phyloP scores from a whole-genome alignment of 1,140 invertebrate genomes.

The Zophobas atratus region DNA sequence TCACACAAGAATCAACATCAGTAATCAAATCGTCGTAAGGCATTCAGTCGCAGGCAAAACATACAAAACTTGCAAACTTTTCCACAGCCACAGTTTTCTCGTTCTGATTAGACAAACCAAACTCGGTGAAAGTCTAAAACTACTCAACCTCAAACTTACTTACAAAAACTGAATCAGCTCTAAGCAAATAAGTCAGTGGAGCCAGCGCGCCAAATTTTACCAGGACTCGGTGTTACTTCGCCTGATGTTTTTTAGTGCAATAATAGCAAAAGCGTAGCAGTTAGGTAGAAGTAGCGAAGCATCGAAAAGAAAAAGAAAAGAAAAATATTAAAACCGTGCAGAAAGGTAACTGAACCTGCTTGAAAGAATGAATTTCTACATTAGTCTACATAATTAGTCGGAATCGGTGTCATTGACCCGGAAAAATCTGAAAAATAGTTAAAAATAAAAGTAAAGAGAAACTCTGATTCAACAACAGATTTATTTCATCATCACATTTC shows the following conservation, averaged over 20 bases:
- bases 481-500: slow-evolving; percentile 52
- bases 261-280: slow-evolving; percentile 61
- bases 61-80: slow-evolving; percentile 8
- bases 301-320: slow-evolving; percentile 61
- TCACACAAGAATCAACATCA: slow-evolving; percentile 51
- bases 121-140: slow-evolving; percentile 31
- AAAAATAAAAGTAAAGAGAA: slow-evolving; percentile 50
- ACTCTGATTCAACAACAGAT: slow-evolving; percentile 44
- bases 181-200: slow-evolving; percentile 67
- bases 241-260: slow-evolving; percentile 58
- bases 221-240: slow-evolving; percentile 63
- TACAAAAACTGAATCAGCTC: slow-evolving; percentile 56
- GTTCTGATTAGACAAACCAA: background rate
- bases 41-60: slow-evolving; percentile 25
- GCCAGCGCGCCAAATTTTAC: slow-evolving; percentile 66
- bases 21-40: slow-evolving; percentile 2
- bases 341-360: slow-evolving; percentile 62
- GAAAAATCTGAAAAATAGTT: slow-evolving; percentile 66
- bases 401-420: slow-evolving; percentile 66
- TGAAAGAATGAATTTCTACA: slow-evolving; percentile 51
- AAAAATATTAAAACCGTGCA: slow-evolving; percentile 62
- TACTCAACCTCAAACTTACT: slow-evolving; percentile 52
- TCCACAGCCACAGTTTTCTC: slow-evolving; percentile 10
- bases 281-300: slow-evolving; percentile 60
- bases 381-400: slow-evolving; percentile 59